A percentile compares a stretch with the other conserved stretches of the same genome.
Evolutionary conservation across 2,113 vertebrate species (phyloP).

Genomic region (Callopanchax toddi): DNA sequence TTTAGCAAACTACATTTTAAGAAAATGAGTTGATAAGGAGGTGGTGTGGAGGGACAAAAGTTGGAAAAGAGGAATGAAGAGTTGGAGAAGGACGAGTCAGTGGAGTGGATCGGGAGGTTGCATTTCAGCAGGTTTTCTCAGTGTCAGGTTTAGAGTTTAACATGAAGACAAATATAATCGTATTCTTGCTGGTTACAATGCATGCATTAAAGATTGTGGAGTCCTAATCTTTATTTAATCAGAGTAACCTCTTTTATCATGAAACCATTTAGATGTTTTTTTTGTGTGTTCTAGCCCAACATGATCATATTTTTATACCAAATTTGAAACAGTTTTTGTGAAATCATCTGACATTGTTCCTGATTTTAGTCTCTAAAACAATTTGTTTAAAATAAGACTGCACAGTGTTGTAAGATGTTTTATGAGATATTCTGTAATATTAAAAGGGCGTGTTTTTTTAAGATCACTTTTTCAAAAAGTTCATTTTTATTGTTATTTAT

Average conservation of each 20-base stretch:
- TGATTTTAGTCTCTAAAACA: too few species aligned
- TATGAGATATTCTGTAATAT: too few species aligned
- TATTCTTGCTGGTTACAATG: slow-evolving; percentile 8
- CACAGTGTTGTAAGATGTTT: too few species aligned
- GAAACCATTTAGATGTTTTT: not conserved
- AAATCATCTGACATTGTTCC: not conserved
- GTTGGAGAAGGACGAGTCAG: slow-evolving; percentile 15
- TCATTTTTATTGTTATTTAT: too few species aligned
- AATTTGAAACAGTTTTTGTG: not conserved
- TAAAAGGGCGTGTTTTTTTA: too few species aligned
- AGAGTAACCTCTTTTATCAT: too few species aligned
- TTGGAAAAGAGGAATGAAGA: slow-evolving; percentile 20
- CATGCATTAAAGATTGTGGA: not conserved
- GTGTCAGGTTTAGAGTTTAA: slow-evolving; percentile 24
- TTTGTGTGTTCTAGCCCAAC: not conserved
- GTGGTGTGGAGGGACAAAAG: slow-evolving; percentile 13
- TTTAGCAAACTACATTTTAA: slow-evolving; percentile 18
- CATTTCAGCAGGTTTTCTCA: slow-evolving; percentile 18
- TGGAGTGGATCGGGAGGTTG: slow-evolving; percentile 19
- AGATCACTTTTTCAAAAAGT: too few species aligned
- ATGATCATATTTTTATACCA: not conserved
- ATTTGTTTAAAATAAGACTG: too few species aligned
- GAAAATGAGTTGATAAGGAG: slow-evolving; percentile 15
- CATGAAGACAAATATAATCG: slow-evolving; percentile 40
- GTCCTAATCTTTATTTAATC: not conserved